Evolutionary conservation across 2,113 vertebrate genomes (phyloP).

Genomic region (Carassius gibelio): DNA sequence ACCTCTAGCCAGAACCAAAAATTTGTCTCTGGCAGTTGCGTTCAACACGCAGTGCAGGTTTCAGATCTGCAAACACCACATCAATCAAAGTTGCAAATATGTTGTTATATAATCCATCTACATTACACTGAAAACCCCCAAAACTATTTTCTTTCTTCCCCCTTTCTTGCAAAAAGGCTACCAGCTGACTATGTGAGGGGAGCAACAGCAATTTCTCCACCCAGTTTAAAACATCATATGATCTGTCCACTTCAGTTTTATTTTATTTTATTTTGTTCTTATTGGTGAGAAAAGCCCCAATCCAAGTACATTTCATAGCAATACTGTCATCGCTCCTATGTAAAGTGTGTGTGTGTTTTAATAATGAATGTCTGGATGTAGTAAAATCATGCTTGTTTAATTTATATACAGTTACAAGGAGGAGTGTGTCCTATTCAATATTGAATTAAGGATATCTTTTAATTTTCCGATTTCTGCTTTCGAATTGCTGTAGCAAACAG

Average conservation of each 20-base stretch:
- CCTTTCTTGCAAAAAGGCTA: not conserved
- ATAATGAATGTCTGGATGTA: not conserved
- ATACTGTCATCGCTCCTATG: not conserved
- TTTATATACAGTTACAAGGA: not conserved
- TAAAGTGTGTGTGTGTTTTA: not conserved
- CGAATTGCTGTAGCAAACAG: not conserved
- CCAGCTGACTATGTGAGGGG: too few species aligned
- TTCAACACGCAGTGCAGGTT: not conserved
- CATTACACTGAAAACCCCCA: not conserved
- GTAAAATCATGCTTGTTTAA: not conserved
- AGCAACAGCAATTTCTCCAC: not conserved
- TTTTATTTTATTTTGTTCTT: not conserved
- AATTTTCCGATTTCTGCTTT: not conserved
- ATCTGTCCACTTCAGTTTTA: not conserved
- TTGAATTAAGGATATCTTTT: not conserved
- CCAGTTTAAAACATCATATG: not conserved
- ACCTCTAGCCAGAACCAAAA: slow-evolving; percentile 5
- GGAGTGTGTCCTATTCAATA: not conserved
- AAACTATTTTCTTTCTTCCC: not conserved
- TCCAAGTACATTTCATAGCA: not conserved
- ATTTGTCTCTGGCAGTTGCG: not conserved
- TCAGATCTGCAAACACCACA: slow-evolving; percentile 7
- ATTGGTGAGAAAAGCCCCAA: not conserved
- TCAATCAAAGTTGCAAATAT: slow-evolving; percentile 33
- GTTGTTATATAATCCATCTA: slow-evolving; percentile 36